A percentile compares a stretch with the other conserved stretches of the same genome.
These are phyloP conservation scores for Iphiclides podalirius DNA, from an alignment of 2,888 invertebrate species.

Conservation along the genomic window DNA sequence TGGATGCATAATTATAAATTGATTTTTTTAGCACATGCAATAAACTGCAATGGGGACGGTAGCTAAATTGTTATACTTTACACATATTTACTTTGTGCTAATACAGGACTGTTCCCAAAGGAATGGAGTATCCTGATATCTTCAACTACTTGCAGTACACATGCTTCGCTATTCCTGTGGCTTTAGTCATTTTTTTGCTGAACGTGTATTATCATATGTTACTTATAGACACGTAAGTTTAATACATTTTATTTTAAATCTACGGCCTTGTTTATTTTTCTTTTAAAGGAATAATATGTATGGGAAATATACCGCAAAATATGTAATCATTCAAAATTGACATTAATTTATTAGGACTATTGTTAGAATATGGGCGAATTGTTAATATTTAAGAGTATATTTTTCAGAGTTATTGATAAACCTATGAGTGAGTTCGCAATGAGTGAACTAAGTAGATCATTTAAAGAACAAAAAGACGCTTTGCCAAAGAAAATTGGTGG, in stretches of 20 bases:
- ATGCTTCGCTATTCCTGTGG: conserved; percentile 49
- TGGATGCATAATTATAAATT: background rate
- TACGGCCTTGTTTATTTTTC: too few species aligned
- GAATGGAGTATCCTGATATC: conserved; percentile 44
- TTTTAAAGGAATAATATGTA: too few species aligned
- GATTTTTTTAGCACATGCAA: background rate
- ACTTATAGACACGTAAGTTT: conserved; percentile 39
- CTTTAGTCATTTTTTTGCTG: conserved; percentile 44
- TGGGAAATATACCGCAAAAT: too few species aligned
- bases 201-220: conserved; percentile 45
- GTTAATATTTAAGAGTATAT: conserved; percentile 1
- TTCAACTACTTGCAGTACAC: conserved; percentile 60
- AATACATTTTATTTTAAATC: background rate
- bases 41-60: too few species aligned
- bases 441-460: conserved; percentile 32
- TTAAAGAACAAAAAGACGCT: conserved; percentile 33
- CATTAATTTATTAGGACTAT: background rate
- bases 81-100: conserved; percentile 3
- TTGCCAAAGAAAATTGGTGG: conserved; percentile 35
- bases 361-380: background rate
- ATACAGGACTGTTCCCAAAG: conserved; percentile 29
- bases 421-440: conserved; percentile 37
- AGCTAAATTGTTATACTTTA: background rate
- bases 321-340: too few species aligned
- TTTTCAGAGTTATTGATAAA: conserved; percentile 33